Base-by-base conservation (phyloP, 2,113 vertebrate genomes). In the Lipophrys pholis region DNA sequence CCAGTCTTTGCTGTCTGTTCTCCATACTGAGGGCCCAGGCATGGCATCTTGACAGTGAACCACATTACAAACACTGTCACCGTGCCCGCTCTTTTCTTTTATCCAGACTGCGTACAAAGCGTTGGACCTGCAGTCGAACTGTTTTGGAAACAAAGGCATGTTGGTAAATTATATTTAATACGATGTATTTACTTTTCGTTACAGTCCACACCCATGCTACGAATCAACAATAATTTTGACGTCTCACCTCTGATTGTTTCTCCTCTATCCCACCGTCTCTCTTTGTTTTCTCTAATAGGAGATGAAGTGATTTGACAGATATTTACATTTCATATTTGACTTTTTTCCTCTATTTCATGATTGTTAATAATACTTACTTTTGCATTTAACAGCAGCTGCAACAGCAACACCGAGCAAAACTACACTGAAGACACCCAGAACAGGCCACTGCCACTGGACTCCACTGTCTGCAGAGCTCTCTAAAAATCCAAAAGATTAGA, bases 391-490 rank as follows among this genome's bases (percentile, higher is more conserved):
- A 56, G 43, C 60, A 35, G 51, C 50, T 39, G 51, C 57, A 48
- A 62, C 43, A 36, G 42, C 7, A 5, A 52, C 35, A 42, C 42
- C 36, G 51, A 76, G 16, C 36, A 69, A 10, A 5, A 36, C 36
- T 12, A 55, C 1, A 42, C 41, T 45, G 14, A 76, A 14, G 38
- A 54, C 35, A 16, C 64, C 64, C 49, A 76, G 50, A 69, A 76
- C 56, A 61, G 64, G 64, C 64, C 64, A 76, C 40, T 60, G 56
- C 64, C 64, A 68, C 50, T 48, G 69, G 58, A 72, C 42, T 5
- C 50, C 16, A 11, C 16, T 7, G 3, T 9, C 16, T 55, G 49
- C 10, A 10, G 55, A 41, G 10, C 54, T 14, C 9, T 48, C 36
- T 54, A 11, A 6, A 30, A 9, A n/a, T 7, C n/a, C 57, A 35